phyloP scores from a whole-genome alignment of 2,888 invertebrate genomes.

The Pseudoips prasinana region DNA sequence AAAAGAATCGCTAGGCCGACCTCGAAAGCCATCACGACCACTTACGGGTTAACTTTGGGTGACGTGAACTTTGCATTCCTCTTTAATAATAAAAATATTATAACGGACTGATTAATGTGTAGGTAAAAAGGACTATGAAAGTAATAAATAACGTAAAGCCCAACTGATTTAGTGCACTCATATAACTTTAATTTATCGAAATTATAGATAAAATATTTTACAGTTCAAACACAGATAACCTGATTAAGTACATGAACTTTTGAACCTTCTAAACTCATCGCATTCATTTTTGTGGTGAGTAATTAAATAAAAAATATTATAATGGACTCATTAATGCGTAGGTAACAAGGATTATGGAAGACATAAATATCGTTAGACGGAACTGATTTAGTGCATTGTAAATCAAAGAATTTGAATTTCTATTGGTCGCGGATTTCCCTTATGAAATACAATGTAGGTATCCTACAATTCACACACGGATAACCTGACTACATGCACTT shows the following conservation, averaged over 20 bases:
- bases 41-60: slow-evolving; percentile 62
- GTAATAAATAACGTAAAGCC: slow-evolving; percentile 10
- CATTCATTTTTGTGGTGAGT: slow-evolving; percentile 21
- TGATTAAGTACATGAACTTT: too few species aligned
- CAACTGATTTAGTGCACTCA: slow-evolving; percentile 10
- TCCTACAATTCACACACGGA: too few species aligned
- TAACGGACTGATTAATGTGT: slow-evolving; percentile 9
- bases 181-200: slow-evolving; percentile 11
- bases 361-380: slow-evolving; percentile 10
- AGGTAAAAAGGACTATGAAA: slow-evolving; percentile 7
- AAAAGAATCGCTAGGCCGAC: slow-evolving; percentile 76
- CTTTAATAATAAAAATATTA: slow-evolving; percentile 28
- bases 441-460: too few species aligned
- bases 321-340: slow-evolving; percentile 9
- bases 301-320: too few species aligned
- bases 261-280: slow-evolving; percentile 22
- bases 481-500: too few species aligned
- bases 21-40: slow-evolving; percentile 58
- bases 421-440: slow-evolving; percentile 7
- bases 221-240: too few species aligned
- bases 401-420: slow-evolving; percentile 15
- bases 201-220: too few species aligned
- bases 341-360: slow-evolving; percentile 7
- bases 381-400: slow-evolving; percentile 9
- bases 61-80: slow-evolving; percentile 45